Evolutionary conservation across 2,888 invertebrate genomes (phyloP), one percentile per base, ranked within the genome.

Genomic region (Eretmocerus hayati): DNA sequence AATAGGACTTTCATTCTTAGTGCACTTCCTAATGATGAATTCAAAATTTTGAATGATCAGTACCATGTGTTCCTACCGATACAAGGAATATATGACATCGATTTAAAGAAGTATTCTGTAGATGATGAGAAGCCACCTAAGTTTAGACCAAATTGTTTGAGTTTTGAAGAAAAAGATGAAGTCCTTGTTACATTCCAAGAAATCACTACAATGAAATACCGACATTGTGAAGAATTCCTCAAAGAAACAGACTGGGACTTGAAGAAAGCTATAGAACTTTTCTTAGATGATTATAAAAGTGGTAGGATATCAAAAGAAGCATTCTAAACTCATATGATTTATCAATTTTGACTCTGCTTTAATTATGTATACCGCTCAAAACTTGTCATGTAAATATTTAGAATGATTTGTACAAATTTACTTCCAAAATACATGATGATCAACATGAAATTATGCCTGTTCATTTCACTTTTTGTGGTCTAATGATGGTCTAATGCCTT

Each of bases 21-120:
- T 4, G 69, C 74, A 0, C 62, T 63, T 5, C 72, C 75, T 20
- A 72, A 72, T 1, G 58, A 62, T 2, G 78, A 81, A 46, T 84
- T 81, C 64, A 77, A 77, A 54, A 83, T 88, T 44, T 62, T 73
- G 3, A 84, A 86, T 62, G 87, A 87, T 61, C 77, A 81, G 73
- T 59, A 84, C 11, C 77, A 79, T 61, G 75, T 86, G 5, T 49
- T 59, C 46, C 46, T 54, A 5, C 54, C 58, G n/a, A 52, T 54
- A 9, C 48, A 53, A 5, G 53, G 53, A 16, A 49, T 52, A 35
- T n/a, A n/a, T n/a, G n/a, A n/a, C n/a, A n/a, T n/a, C n/a, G 52
- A 58, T 4, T 45, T 56, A 9, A 45, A 52, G 6, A 36, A 51
- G 13, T 54, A 55, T 18, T 57, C 59, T 22, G 22, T 54, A 15